A percentile compares a stretch with the other conserved stretches of the same genome.
Evolutionary conservation across 2,888 invertebrate species (phyloP).

Genomic region (Maniola hyperantus): DNA sequence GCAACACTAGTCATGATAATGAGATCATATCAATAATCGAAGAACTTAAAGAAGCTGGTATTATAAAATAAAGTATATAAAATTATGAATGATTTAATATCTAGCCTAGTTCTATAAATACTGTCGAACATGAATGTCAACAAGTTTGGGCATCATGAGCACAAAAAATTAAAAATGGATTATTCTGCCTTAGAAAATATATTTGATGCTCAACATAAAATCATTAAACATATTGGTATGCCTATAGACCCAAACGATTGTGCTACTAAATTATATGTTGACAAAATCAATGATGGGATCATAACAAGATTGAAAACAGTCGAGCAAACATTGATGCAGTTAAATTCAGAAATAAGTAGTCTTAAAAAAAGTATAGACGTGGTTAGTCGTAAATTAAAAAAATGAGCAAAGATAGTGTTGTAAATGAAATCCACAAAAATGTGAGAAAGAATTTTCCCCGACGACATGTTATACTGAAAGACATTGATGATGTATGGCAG

Average conservation of each 20-base stretch:
- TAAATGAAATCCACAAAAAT: constrained; percentile 2
- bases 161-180: not conserved
- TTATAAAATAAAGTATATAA: too few relatives aligned
- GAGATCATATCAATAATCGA: not conserved
- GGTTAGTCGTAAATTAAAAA: not conserved
- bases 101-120: not conserved
- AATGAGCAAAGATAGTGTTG: not conserved
- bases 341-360: not conserved
- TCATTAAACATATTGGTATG: not conserved
- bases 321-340: not conserved
- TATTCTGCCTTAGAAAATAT: not conserved
- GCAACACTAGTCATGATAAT: not conserved
- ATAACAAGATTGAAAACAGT: not conserved
- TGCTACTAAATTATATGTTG: not conserved
- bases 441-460: not conserved
- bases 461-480: not conserved
- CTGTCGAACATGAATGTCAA: not conserved
- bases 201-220: not conserved
- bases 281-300: not conserved
- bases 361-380: not conserved
- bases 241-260: not conserved
- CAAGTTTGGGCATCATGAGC: not conserved
- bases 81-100: too few relatives aligned
- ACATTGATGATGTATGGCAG: not conserved
- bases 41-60: not conserved